phyloP scores from a whole-genome alignment of 92 coral and sea anemone species.

The Zoanthus sansibaricus region DNA sequence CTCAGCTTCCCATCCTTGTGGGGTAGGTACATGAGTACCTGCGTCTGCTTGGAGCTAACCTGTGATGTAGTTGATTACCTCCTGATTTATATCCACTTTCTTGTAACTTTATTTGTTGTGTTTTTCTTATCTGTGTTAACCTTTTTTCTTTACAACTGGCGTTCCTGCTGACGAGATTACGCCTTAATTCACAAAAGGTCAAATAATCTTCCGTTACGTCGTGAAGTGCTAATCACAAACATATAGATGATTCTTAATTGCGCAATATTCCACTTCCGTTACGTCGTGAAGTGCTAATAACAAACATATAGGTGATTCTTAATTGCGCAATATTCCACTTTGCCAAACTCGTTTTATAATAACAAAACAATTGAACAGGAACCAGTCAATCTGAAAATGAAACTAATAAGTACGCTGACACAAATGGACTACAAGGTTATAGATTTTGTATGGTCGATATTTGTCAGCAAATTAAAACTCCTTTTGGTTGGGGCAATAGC shows the following conservation, averaged over 20 bases:
- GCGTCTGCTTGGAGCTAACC: too few relatives aligned
- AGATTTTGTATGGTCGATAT: conserved; percentile 42
- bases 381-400: not conserved
- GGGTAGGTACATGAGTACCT: too few relatives aligned
- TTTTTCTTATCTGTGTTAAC: too few relatives aligned
- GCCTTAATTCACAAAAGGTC: too few relatives aligned
- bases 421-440: conserved; percentile 38
- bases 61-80: too few relatives aligned
- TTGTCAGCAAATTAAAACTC: conserved; percentile 45
- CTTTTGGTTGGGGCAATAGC: not conserved
- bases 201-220: too few relatives aligned
- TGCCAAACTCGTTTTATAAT: not conserved
- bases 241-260: not conserved
- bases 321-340: not conserved
- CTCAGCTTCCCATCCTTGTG: too few relatives aligned
- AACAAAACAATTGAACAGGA: not conserved
- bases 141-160: too few relatives aligned
- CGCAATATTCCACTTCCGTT: not conserved
- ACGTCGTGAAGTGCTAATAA: not conserved
- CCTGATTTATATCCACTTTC: too few relatives aligned
- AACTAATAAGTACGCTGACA: conserved; percentile 38
- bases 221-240: not conserved
- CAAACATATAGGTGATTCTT: too few relatives aligned
- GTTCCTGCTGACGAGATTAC: too few relatives aligned
- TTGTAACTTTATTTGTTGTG: too few relatives aligned